Evolutionary conservation across 2,888 invertebrate species (phyloP).

Genomic region (Drosophila ezoana): DNA sequence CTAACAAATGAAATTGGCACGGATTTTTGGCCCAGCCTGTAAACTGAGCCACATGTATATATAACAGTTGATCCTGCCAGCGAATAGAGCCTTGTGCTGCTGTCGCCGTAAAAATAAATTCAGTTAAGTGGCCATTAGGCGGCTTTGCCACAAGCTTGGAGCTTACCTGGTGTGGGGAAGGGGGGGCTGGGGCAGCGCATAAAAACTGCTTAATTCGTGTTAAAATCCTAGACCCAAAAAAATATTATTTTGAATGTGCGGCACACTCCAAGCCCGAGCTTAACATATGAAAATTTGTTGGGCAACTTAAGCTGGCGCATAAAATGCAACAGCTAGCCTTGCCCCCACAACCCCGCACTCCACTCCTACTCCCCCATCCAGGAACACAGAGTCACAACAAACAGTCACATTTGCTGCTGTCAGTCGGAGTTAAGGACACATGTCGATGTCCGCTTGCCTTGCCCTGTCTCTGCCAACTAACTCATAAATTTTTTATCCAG

Average conservation of each 20-base stretch:
- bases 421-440: constrained; percentile 61
- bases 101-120: constrained; percentile 68
- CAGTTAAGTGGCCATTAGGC: constrained; percentile 74
- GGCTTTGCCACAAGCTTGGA: constrained; percentile 46
- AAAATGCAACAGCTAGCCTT: constrained; percentile 57
- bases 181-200: constrained; percentile 25
- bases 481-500: constrained; percentile 76
- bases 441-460: constrained; percentile 60
- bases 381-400: background rate
- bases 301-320: constrained; percentile 63
- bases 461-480: constrained; percentile 41
- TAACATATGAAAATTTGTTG: constrained; percentile 69
- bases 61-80: constrained; percentile 50
- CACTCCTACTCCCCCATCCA: background rate
- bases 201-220: constrained; percentile 70
- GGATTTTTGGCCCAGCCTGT: constrained; percentile 43
- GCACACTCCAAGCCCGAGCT: constrained; percentile 3
- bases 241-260: constrained; percentile 66
- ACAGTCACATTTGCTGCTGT: constrained; percentile 56
- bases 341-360: constrained; percentile 4
- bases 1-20: constrained; percentile 71
- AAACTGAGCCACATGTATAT: constrained; percentile 29
- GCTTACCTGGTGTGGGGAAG: constrained; percentile 3
- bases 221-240: constrained; percentile 39
- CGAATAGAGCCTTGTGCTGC: constrained; percentile 15